Conservation (phyloP, 1,140 invertebrate genomes). For the Anthonomus grandis region DNA sequence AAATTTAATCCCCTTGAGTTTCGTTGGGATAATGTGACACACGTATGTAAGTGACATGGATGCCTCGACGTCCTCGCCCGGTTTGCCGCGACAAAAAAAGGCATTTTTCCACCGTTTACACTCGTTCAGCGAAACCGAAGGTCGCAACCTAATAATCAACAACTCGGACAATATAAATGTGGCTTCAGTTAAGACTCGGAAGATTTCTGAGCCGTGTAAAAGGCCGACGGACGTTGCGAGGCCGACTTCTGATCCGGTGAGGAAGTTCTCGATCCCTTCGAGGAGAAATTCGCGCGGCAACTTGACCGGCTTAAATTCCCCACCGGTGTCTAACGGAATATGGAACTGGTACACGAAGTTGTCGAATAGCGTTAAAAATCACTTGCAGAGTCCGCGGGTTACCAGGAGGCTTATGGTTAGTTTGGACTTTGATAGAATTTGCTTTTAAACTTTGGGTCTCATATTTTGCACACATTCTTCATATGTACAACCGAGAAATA, state of each 20-base stretch:
- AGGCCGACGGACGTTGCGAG: not conserved
- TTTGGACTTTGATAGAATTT: too few species aligned
- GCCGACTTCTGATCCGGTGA: not conserved
- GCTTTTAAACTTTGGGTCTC: too few species aligned
- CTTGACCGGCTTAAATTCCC: constrained; percentile 44
- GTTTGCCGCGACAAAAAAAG: constrained; percentile 4
- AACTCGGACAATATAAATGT: too few species aligned
- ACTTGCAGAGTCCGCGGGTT: constrained; percentile 48
- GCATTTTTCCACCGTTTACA: constrained; percentile 10
- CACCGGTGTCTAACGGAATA: constrained; percentile 42
- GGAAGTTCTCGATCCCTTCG: constrained; percentile 7
- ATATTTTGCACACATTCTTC: too few species aligned
- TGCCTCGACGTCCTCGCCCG: not conserved
- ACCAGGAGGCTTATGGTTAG: constrained; percentile 49
- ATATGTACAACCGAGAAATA: too few species aligned
- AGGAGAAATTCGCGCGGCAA: constrained; percentile 15
- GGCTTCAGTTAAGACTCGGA: not conserved
- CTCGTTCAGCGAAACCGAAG: constrained; percentile 10
- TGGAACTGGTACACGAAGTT: constrained; percentile 53
- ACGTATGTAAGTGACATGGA: constrained; percentile 3
- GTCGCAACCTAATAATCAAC: not conserved
- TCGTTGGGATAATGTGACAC: too few species aligned
- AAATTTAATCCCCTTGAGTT: too few species aligned
- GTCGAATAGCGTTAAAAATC: constrained; percentile 50
- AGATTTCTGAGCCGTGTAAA: constrained; percentile 14